A percentile compares a stretch with the other conserved stretches of the same genome.
These are phyloP conservation scores for Apodemia hepburni DNA, from an alignment of 2,888 invertebrate genomes.

Conservation along the genomic window DNA sequence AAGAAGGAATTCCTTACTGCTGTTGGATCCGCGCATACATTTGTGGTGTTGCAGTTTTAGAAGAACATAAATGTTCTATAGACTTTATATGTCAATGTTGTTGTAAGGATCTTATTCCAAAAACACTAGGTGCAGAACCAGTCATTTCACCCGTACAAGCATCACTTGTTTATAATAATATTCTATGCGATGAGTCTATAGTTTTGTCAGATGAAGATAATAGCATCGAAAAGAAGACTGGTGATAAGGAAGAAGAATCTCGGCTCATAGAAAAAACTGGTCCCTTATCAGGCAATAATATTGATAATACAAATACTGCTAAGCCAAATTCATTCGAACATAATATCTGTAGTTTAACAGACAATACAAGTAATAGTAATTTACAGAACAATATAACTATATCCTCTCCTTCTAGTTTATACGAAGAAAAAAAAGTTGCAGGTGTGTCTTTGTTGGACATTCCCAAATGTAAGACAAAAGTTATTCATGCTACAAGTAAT, in stretches of 20 bases:
- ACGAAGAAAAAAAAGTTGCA: too few species aligned
- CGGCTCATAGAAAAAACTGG: background rate
- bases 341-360: background rate
- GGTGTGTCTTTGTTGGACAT: background rate
- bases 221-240: too few species aligned
- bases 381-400: background rate
- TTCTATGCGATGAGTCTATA: background rate
- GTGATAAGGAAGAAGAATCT: background rate
- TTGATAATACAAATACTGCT: background rate
- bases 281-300: background rate
- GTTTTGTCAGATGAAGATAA: conserved; percentile 4
- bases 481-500: background rate
- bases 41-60: background rate
- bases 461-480: background rate
- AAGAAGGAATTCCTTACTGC: background rate
- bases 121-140: background rate
- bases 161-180: background rate
- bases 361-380: background rate
- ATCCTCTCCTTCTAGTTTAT: background rate
- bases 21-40: background rate
- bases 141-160: background rate
- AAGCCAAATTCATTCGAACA: background rate
- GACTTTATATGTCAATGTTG: background rate
- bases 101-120: background rate
- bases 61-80: background rate